phyloP scores from a whole-genome alignment of 1,140 invertebrate genomes.

The Plectus sambesii region DNA sequence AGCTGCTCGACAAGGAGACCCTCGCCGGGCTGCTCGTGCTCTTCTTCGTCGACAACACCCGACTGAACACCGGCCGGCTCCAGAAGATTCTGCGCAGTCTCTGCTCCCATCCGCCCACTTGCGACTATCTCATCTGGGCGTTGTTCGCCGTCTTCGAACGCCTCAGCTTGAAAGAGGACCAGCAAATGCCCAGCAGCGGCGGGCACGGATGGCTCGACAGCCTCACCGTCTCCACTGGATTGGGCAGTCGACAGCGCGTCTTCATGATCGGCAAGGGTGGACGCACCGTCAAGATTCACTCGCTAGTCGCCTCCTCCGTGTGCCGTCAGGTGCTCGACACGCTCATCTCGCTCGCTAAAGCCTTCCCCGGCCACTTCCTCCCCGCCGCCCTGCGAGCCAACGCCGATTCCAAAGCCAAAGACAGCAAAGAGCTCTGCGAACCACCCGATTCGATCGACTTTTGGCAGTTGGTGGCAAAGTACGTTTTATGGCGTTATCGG shows the following conservation, averaged over 20 bases:
- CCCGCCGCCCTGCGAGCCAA: conserved; percentile 14
- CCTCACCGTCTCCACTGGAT: conserved; percentile 16
- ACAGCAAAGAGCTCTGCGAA: too few species aligned
- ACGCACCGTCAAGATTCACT: conserved; percentile 24
- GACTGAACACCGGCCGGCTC: conserved; percentile 24
- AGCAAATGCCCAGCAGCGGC: too few species aligned
- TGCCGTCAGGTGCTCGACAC: conserved; percentile 24
- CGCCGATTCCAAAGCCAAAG: neutral
- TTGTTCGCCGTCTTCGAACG: conserved; percentile 31
- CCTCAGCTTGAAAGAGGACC: conserved; percentile 24
- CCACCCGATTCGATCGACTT: conserved; percentile 12
- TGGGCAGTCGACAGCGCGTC: conserved; percentile 19
- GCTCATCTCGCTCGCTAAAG: conserved; percentile 20
- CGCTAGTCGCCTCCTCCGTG: conserved; percentile 13
- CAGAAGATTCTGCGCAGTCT: conserved; percentile 30
- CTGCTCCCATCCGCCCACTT: conserved; percentile 34
- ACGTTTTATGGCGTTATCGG: too few species aligned
- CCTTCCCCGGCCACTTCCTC: conserved; percentile 24
- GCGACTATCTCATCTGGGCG: conserved; percentile 33
- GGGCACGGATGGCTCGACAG: conserved; percentile 20
- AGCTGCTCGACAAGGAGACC: conserved; percentile 32
- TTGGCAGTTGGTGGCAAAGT: conserved; percentile 24
- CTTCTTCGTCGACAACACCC: conserved; percentile 35
- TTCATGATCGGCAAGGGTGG: conserved; percentile 18
- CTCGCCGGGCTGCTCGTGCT: conserved; percentile 30